These are phyloP conservation scores for Siderastrea radians DNA, from an alignment of 92 coral and sea anemone species.

Conservation along the genomic window DNA sequence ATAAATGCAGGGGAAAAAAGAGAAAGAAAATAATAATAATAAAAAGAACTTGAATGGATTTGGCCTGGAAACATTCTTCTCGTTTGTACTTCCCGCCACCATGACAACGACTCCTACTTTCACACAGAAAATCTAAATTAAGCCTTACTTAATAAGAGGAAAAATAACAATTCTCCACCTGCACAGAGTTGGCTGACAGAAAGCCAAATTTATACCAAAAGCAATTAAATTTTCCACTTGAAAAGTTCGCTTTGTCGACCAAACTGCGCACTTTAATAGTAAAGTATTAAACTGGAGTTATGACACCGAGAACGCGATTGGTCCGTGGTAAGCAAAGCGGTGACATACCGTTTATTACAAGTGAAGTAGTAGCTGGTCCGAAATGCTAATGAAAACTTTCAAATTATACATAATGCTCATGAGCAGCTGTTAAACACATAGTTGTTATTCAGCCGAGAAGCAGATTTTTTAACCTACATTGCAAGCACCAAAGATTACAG, in stretches of 20 bases:
- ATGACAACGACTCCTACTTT: not conserved
- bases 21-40: no score
- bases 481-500: no score
- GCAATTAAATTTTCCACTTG: not conserved
- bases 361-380: not conserved
- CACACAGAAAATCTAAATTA: no score
- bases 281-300: not conserved
- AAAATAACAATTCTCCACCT: not conserved
- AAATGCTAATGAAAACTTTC: not conserved
- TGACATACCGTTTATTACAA: not conserved
- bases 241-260: not conserved
- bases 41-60: no score
- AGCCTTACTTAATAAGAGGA: no score
- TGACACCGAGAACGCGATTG: not conserved
- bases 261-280: not conserved
- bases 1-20: no score
- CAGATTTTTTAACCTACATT: no score
- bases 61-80: not conserved
- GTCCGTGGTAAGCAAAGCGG: not conserved
- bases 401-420: not conserved
- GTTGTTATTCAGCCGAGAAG: no score
- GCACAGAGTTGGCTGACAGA: not conserved
- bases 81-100: not conserved
- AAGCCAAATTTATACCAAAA: not conserved
- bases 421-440: no score